phyloP scores from a whole-genome alignment of 2,888 invertebrate genomes.

The Dynastes tityus region DNA sequence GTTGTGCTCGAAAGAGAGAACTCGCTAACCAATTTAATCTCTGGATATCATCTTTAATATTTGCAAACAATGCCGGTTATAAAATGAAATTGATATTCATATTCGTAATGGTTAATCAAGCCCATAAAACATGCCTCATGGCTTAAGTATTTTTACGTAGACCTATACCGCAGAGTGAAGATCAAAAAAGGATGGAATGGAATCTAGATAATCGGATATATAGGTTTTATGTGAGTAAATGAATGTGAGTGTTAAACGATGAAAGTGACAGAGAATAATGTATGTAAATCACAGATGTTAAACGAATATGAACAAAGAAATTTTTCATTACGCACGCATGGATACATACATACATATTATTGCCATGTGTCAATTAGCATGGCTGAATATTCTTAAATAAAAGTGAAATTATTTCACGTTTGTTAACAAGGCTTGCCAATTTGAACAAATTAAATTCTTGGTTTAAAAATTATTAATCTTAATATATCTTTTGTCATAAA shows the following conservation, averaged over 20 bases:
- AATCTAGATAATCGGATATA: conserved; percentile 14
- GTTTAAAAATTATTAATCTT: no score
- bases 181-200: conserved; percentile 10
- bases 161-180: conserved; percentile 7
- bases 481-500: no score
- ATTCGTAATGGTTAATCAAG: conserved; percentile 40
- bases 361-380: no score
- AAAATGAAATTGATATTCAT: conserved; percentile 41
- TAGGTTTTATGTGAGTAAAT: conserved; percentile 2
- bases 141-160: conserved; percentile 34
- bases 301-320: neutral
- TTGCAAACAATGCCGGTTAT: conserved; percentile 42
- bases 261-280: neutral
- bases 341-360: neutral
- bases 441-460: no score
- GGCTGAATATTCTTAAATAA: no score
- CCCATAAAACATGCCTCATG: conserved; percentile 32
- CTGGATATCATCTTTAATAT: conserved; percentile 40
- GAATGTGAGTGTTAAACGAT: neutral
- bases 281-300: neutral
- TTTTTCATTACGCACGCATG: neutral
- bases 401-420: no score
- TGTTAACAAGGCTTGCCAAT: no score
- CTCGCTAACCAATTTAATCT: conserved; percentile 35
- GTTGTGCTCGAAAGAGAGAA: conserved; percentile 28